Evolutionary conservation across 2,888 invertebrate species (phyloP), one percentile per base, ranked within the genome.

Genomic region (Cephus nigrinus): DNA sequence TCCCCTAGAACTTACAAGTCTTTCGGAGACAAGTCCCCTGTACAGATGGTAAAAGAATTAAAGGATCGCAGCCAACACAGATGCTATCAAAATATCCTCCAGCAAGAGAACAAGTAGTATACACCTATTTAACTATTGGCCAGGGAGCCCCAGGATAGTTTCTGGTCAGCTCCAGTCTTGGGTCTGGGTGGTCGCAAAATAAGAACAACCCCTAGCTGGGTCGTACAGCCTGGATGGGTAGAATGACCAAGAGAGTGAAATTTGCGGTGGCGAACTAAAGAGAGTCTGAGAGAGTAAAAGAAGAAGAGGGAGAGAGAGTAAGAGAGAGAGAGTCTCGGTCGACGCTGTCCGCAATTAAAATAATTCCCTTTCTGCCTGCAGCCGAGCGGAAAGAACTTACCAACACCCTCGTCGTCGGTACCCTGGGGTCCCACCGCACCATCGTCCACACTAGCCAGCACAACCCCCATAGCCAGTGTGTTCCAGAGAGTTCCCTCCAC

Each of bases 281-380:
- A 79, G 80, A 80, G 78, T 76, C 78, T 79, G 80, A 79, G 83
- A 78, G 78, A 76, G 80, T 75, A 79, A 78, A 75, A 77, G 23
- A 33, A 11, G 15, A 5, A 77, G 32, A 5, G 11, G 5, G 71
- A 15, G 30, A 78, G 74, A 83, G 85, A 84, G 81, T 82, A 34
- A 79, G 80, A 82, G 83, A 79, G 82, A 85, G 83, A 80, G 87
- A 88, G 87, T 87, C 88, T 90, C 88, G 89, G 89, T 87, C 90
- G 90, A 89, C 89, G 89, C 90, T 90, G 91, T 89, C 90, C 91
- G 91, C 91, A 91, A 91, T 91, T 91, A 91, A 91, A 91, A 91
- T 91, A 91, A 91, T 91, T 91, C 91, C 91, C 91, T 91, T 91
- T 91, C 91, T 90, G 91, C 86, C 88, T 89, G 90, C 91, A 91